Conservation (phyloP, 2,113 vertebrate species). For the Craseonycteris thonglongyai region DNA sequence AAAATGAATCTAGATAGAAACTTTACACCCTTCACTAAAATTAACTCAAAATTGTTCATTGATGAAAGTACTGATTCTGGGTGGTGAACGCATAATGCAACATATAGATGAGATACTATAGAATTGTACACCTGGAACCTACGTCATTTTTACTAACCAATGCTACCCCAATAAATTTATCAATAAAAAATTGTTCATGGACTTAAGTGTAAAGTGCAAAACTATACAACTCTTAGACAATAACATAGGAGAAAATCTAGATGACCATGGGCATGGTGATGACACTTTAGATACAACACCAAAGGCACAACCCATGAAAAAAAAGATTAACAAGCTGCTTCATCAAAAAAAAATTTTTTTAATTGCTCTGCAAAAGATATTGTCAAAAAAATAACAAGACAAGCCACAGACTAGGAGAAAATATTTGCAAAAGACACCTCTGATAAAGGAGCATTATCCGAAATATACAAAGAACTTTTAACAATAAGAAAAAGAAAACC, state of each 20-base stretch:
- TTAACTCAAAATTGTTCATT: neutral
- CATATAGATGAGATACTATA: too few relatives aligned
- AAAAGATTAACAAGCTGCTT: neutral
- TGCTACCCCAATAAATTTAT: too few relatives aligned
- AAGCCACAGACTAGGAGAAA: neutral
- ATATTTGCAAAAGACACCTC: neutral
- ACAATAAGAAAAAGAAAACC: neutral
- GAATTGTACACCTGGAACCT: too few relatives aligned
- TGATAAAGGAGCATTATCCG: neutral
- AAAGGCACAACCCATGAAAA: neutral
- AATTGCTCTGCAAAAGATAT: neutral
- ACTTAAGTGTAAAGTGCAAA: neutral
- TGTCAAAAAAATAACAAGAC: neutral
- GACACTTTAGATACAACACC: neutral
- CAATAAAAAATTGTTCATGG: neutral
- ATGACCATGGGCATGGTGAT: neutral
- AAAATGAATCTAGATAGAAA: neutral
- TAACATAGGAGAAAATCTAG: neutral
- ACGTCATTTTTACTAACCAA: too few relatives aligned
- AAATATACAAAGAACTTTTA: neutral
- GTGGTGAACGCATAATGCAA: too few relatives aligned
- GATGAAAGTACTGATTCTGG: too few relatives aligned
- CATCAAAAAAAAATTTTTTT: neutral
- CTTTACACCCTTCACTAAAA: neutral
- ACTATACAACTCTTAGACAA: neutral